Conservation (phyloP, 2,113 vertebrate species). For the Cavia aperea region DNA sequence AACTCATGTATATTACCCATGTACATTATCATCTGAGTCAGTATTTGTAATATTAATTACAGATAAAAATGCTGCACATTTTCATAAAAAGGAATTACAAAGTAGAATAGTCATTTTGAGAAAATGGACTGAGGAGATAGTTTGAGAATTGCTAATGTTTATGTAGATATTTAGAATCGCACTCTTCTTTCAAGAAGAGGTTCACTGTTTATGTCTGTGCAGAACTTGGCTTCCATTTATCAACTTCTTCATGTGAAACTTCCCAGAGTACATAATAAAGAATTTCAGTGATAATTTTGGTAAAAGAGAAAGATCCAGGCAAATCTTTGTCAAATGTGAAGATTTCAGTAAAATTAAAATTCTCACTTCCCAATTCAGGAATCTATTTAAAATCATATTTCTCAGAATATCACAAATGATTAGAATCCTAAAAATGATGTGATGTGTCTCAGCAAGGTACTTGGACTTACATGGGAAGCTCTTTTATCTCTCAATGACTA, state of each 20-base stretch:
- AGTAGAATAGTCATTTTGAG: background rate
- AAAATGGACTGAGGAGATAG: background rate
- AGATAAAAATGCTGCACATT: background rate
- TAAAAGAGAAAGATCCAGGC: background rate
- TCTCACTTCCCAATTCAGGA: background rate
- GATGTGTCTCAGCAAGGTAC: background rate
- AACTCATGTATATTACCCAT: background rate
- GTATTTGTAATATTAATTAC: background rate
- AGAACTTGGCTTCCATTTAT: background rate
- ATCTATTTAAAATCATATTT: background rate
- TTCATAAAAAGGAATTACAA: background rate
- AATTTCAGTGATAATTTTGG: background rate
- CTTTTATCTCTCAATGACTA: background rate
- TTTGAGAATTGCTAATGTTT: background rate
- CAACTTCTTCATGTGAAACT: background rate
- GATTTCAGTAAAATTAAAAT: background rate
- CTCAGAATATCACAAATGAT: background rate
- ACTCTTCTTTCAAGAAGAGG: background rate
- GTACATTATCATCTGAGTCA: background rate
- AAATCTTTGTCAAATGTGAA: background rate
- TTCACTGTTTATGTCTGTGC: fast-evolving
- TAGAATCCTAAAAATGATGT: background rate
- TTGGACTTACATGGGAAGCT: background rate
- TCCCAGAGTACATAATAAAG: background rate
- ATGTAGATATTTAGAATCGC: background rate